Evolutionary conservation across 2,113 vertebrate species (phyloP).

Genomic region (Bujurquina vittata): DNA sequence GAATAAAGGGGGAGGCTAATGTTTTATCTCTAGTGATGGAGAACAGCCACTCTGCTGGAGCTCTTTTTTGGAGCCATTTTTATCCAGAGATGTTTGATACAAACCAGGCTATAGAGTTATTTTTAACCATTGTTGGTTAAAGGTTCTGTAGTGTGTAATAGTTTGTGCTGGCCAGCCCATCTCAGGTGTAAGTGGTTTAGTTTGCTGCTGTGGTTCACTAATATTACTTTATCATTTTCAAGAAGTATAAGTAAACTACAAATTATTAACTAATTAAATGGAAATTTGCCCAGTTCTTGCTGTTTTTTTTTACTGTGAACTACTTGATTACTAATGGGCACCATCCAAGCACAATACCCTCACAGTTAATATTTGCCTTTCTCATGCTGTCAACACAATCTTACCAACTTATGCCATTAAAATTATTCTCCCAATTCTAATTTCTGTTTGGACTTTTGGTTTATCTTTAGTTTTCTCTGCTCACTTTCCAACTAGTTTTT

Average conservation of each 20-base stretch:
- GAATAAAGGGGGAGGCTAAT: background rate
- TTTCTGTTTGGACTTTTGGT: background rate
- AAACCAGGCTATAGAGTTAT: background rate
- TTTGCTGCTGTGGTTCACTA: background rate
- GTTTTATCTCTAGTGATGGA: background rate
- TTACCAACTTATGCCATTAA: background rate
- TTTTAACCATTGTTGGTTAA: background rate
- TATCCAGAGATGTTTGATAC: background rate
- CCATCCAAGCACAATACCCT: background rate
- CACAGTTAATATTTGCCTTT: background rate
- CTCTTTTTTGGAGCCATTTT: background rate
- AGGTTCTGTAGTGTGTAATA: too few relatives aligned
- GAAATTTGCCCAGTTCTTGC: background rate
- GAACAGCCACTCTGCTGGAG: background rate
- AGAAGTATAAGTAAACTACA: background rate
- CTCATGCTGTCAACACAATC: background rate
- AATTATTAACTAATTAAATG: background rate
- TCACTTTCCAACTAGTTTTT: background rate
- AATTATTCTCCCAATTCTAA: background rate
- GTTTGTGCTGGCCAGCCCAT: background rate
- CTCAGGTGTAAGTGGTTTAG: background rate
- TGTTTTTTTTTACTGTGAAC: background rate
- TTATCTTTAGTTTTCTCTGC: background rate
- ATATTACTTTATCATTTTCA: background rate
- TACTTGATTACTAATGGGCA: background rate